Base-by-base conservation (phyloP, 2,113 vertebrate species). In the Spea multiplicata region DNA sequence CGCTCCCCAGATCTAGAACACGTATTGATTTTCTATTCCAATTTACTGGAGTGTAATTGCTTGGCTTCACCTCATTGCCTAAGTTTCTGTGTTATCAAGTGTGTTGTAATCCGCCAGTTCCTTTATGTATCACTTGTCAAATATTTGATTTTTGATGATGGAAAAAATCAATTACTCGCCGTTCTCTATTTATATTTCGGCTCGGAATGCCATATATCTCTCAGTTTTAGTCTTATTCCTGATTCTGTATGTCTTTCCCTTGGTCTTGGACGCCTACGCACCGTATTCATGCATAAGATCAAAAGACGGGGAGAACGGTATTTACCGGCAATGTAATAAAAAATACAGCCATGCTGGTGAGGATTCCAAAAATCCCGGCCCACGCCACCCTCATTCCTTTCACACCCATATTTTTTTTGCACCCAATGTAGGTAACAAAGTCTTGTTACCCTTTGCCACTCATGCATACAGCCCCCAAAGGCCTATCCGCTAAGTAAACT, bases 61-160 rank as follows among this genome's bases (percentile, higher is more conserved):
- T 68, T 68, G 45, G 66, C 47, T 47, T 68, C 66, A 68, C 66
- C 66, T 48, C 66, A 68, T 68, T 68, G 66, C 44, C 66, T 68
- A 47, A 46, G 47, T 68, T 47, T 68, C 45, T 14, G 45, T 47
- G 44, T 68, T 44, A 8, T 17, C 17, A 16, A 2, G 10, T 17
- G 44, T 14, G 66, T 13, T 47, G 44, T 48, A 68, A 68, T 10
- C 66, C 47, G 12, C 66, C 45, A 47, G 66, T 68, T 13, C 44
- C 66, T 5, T 68, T 6, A 47, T 68, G 44, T 68, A 68, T 10
- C 13, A n/a, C 66, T 68, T 68, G 45, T 68, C 66, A 68, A 44
- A 68, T 47, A 68, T 68, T 68, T 68, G 45, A 68, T 44, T 68
- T 30, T 68, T 46, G 5, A 14, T 8, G 12, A 47, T 5, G 14